Evolutionary conservation across 2,888 invertebrate genomes (phyloP).

Genomic region (Pollenia angustigena): DNA sequence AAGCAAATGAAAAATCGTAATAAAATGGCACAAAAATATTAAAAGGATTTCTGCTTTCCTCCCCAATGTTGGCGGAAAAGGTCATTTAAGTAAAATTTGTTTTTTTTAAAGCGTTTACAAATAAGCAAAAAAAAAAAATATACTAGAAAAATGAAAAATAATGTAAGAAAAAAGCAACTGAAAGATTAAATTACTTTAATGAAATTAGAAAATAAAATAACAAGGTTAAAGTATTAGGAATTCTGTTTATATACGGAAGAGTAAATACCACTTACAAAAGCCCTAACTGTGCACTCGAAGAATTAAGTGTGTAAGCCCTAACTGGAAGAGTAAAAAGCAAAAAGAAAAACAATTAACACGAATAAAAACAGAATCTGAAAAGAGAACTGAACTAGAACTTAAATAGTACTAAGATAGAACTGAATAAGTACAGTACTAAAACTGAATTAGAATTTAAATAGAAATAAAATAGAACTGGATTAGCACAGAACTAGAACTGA

Average conservation of each 20-base stretch:
- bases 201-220: conserved; percentile 59
- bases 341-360: not conserved
- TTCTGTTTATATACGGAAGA: not conserved
- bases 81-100: conserved; percentile 30
- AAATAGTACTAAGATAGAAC: not conserved
- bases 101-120: conserved; percentile 27
- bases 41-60: conserved; percentile 36
- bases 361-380: no score
- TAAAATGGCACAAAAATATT: conserved; percentile 37
- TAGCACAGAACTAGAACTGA: not conserved
- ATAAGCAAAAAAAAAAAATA: conserved; percentile 43
- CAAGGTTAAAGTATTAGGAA: conserved; percentile 63
- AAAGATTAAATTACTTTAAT: conserved; percentile 61
- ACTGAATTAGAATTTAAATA: not conserved
- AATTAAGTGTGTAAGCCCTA: conserved; percentile 29
- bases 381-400: not conserved
- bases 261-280: conserved; percentile 34
- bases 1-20: conserved; percentile 57
- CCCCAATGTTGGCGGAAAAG: conserved; percentile 53
- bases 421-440: not conserved
- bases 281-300: conserved; percentile 43
- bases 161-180: not conserved
- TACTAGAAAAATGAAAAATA: conserved; percentile 12
- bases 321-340: not conserved
- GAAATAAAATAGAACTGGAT: not conserved